Conservation (phyloP, 2,888 invertebrate genomes). For the Ceraclea dissimilis region DNA sequence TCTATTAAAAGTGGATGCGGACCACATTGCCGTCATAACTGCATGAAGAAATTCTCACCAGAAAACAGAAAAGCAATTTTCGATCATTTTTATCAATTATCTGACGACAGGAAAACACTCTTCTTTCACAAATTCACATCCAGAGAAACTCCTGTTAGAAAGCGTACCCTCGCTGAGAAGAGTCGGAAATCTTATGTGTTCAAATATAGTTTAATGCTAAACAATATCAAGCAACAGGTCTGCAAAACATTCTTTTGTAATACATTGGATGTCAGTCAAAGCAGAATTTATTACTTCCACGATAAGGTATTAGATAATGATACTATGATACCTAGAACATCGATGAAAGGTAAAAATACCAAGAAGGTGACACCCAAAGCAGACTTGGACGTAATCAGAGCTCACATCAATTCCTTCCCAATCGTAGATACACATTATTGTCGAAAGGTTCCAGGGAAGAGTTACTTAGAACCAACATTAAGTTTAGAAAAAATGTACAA, state of each 20-base stretch:
- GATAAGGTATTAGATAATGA: background rate
- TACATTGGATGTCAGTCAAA: background rate
- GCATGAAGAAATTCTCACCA: background rate
- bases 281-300: background rate
- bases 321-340: background rate
- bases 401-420: background rate
- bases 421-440: background rate
- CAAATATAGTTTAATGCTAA: background rate
- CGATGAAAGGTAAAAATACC: background rate
- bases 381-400: background rate
- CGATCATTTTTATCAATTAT: background rate
- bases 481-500: background rate
- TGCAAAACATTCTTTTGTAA: background rate
- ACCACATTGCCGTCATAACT: background rate
- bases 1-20: background rate
- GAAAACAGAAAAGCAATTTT: background rate
- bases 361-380: background rate
- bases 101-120: background rate
- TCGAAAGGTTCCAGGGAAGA: background rate
- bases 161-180: background rate
- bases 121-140: background rate
- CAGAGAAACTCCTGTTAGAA: background rate
- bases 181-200: background rate
- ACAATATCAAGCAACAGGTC: background rate
- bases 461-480: background rate